Percentiles rank a stretch among this genome's conserved stretches.
These are phyloP conservation scores for Cyclopterus lumpus DNA, from an alignment of 2,797 vertebrate genomes.

Conservation along the genomic window DNA sequence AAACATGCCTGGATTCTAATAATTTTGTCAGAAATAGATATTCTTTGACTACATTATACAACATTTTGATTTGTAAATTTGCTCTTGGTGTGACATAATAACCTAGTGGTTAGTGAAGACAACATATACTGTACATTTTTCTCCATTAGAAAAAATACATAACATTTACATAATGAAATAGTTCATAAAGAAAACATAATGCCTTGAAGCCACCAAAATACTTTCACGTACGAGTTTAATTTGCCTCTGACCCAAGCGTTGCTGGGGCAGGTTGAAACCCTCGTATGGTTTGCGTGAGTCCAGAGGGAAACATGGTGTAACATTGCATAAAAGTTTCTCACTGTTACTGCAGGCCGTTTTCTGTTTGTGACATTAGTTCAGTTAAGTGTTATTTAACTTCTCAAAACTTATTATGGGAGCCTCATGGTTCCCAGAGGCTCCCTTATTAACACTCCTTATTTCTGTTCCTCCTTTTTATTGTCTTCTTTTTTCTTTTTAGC, in stretches of 20 bases:
- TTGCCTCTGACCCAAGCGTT: constrained; percentile 39
- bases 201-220: constrained; percentile 41
- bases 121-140: neutral
- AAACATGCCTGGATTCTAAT: too few relatives aligned
- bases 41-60: neutral
- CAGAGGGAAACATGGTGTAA: constrained; percentile 62
- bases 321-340: constrained; percentile 46
- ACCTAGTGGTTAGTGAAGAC: neutral
- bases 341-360: constrained; percentile 54
- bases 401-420: constrained; percentile 37
- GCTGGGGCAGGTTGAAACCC: constrained; percentile 10
- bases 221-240: constrained; percentile 48
- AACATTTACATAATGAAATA: constrained; percentile 1
- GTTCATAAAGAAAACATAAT: constrained; percentile 19
- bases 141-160: neutral
- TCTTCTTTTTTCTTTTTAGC: constrained; percentile 15
- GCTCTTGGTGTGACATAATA: neutral
- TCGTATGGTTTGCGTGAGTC: constrained; percentile 24
- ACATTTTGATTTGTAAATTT: neutral
- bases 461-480: constrained; percentile 19
- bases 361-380: constrained; percentile 47
- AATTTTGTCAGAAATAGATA: neutral
- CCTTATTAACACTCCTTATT: constrained; percentile 51
- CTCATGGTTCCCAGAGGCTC: constrained; percentile 29
- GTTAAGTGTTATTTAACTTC: constrained; percentile 37